Base-by-base conservation (phyloP, 2,113 vertebrate species). In the Climacteris rufus region DNA sequence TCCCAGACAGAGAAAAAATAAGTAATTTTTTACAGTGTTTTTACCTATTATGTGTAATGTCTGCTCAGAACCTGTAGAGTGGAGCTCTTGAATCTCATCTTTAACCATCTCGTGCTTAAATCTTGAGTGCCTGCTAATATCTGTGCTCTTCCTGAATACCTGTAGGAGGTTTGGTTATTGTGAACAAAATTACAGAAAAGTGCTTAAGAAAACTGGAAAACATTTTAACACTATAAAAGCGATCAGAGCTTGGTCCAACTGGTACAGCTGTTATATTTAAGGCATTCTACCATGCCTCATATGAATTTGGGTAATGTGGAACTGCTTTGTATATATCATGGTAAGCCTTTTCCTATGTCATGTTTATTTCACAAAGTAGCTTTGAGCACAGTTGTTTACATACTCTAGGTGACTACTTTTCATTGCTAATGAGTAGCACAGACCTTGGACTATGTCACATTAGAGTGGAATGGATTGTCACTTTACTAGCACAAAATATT, bases 301-400 rank as follows among this genome's bases (percentile, higher is more conserved):
- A 21, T 89, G 81, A 81, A 87, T 95, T 50, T 94, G 82, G 40
- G 44, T 90, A 74, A 69, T 31, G 20, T 49, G 30, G 65, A 86
- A 56, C 49, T 91, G 44, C 66, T 96, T 96, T 96, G 69, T 92
- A 4, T 91, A 31, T 95, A 61, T 61, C 79, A 23, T 37, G 47
- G 53, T 40, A 44, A 49, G 47, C 70, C 77, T 83, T 76, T 91
- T 96, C 83, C 88, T 84, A 12, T 82, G 37, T 65, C 21, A 9
- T 53, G 37, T 88, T 96, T 95, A 59, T 87, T 93, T 95, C 33
- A 84, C 83, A 47, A 57, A 87, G 12, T 56, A 45, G 24, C 88
- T 95, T 83, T 80, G 60, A 95, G 57, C 81, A 52, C n/a, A 42
- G 66, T 56, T 54, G 45, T 69, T 91, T 84, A 78, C 52, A 57